Base-by-base conservation (phyloP, 2,113 vertebrate species). In the Meriones unguiculatus region DNA sequence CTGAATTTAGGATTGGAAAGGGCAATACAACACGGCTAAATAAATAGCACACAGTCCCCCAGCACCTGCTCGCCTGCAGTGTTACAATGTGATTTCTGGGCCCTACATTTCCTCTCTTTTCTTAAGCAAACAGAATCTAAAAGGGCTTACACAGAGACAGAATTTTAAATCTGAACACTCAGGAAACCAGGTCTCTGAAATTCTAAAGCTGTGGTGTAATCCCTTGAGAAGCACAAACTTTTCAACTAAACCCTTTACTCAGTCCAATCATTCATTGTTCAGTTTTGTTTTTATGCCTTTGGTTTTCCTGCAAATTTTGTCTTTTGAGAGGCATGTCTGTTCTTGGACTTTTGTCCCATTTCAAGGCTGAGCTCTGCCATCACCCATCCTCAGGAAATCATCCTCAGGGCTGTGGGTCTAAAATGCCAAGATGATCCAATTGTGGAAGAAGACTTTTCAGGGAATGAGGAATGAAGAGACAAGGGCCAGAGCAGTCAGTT, bases 1-100 rank as follows among this genome's bases (percentile, higher is more conserved):
- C 76, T 89, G 97, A 90, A 93, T 97, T 97, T 87, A 90, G 95
- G 5, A 88, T 95, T 87, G 95, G 59, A 97, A 98, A 97, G 95
- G 90, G 67, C 65, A 67, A 87, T 75, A 89, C 73, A 91, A 69
- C 70, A 70, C 20, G 94, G 82, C 91, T 94, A 87, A 96, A 81
- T 86, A 82, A 95, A 96, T 97, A 97, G 88, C 89, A 94, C 0
- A 9, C 35, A 54, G 80, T 95, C 94, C 54, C 87, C 86, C 38
- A 12, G n/a, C 75, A 85, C 78, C 78, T 77, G 30, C n/a, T 65
- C 93, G 89, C 77, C 90, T 85, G 78, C 65, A 46, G 65, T 2
- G 54, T 78, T 95, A 88, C 95, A 86, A 3, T 89, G 96, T 90
- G 97, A 90, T 91, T 97, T 91, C 32, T 8, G 69, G 80, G 73